Conservation (phyloP, 2,113 vertebrate species). For the Takifugu flavidus region DNA sequence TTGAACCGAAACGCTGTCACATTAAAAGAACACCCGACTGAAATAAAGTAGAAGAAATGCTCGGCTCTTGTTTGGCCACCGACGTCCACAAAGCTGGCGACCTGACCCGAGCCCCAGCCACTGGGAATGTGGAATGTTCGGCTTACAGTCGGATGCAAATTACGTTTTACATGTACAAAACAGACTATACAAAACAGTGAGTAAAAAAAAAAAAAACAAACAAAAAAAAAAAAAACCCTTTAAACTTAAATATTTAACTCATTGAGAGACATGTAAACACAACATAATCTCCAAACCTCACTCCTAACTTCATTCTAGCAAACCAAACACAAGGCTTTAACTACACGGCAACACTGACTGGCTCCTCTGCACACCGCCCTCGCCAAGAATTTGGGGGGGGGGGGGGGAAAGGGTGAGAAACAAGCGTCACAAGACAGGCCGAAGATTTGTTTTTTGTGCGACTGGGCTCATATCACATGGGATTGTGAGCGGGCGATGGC, state of each 20-base stretch:
- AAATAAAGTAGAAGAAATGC: slow-evolving; percentile 8
- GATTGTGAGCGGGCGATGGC: not conserved
- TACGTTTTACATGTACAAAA: slow-evolving; percentile 2
- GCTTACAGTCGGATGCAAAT: slow-evolving; percentile 31
- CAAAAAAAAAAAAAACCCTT: not conserved
- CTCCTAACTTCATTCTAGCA: not conserved
- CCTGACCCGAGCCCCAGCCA: not conserved
- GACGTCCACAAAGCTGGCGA: slow-evolving; percentile 4
- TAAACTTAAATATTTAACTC: not conserved
- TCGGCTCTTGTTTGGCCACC: slow-evolving; percentile 38
- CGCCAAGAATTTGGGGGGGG: not conserved
- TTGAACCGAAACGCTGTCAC: slow-evolving; percentile 9
- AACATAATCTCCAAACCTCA: slow-evolving; percentile 1
- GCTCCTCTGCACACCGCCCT: slow-evolving; percentile 15
- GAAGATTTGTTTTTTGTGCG: not conserved
- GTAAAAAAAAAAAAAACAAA: not conserved
- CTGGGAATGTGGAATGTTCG: slow-evolving; percentile 56
- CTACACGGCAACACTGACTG: slow-evolving; percentile 7
- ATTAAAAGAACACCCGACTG: slow-evolving; percentile 13
- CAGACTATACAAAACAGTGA: not conserved
- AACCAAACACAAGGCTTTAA: slow-evolving; percentile 14
- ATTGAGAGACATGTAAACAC: slow-evolving; percentile 28
- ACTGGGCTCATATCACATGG: slow-evolving; percentile 20
- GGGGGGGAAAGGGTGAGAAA: slow-evolving; percentile 17
- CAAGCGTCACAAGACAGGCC: slow-evolving; percentile 37